A percentile compares a stretch with the other conserved stretches of the same genome.
These are phyloP conservation scores for Macaca mulatta DNA, from an alignment of 2,113 vertebrate species.

Conservation along the genomic window DNA sequence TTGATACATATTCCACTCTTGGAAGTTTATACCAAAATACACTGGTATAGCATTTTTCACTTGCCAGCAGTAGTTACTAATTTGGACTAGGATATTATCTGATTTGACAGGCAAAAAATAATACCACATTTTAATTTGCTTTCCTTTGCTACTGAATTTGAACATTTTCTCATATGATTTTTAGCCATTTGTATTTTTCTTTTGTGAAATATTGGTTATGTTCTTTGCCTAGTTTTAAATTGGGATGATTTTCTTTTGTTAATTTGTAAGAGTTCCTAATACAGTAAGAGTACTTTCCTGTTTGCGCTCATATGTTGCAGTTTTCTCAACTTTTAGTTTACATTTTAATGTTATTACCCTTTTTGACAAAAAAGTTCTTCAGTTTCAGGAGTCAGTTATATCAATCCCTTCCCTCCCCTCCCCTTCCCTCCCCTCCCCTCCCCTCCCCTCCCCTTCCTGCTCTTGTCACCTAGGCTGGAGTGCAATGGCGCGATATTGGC, in stretches of 20 bases:
- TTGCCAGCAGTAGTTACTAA: not conserved
- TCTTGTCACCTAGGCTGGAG: no score
- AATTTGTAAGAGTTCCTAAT: not conserved
- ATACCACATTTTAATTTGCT: conserved; percentile 7
- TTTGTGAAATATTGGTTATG: not conserved
- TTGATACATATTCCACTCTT: not conserved
- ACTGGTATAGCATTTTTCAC: not conserved
- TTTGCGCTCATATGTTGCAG: not conserved
- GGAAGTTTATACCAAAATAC: not conserved
- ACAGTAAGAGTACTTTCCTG: not conserved
- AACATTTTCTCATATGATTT: not conserved
- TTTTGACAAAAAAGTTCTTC: not conserved
- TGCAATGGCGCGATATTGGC: no score
- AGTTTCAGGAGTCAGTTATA: not conserved
- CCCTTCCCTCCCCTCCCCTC: not conserved
- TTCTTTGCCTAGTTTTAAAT: conserved; percentile 18
- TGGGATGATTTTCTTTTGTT: not conserved
- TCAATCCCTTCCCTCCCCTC: not conserved
- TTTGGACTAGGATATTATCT: not conserved
- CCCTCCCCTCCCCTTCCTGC: not conserved
- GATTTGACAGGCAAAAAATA: not conserved
- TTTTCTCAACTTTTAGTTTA: not conserved
- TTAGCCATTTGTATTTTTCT: not conserved
- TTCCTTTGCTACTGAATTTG: conserved; percentile 3
- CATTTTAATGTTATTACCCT: not conserved